Base-by-base conservation (phyloP, 2,888 invertebrate genomes). In the Sinentomon sp. region DNA sequence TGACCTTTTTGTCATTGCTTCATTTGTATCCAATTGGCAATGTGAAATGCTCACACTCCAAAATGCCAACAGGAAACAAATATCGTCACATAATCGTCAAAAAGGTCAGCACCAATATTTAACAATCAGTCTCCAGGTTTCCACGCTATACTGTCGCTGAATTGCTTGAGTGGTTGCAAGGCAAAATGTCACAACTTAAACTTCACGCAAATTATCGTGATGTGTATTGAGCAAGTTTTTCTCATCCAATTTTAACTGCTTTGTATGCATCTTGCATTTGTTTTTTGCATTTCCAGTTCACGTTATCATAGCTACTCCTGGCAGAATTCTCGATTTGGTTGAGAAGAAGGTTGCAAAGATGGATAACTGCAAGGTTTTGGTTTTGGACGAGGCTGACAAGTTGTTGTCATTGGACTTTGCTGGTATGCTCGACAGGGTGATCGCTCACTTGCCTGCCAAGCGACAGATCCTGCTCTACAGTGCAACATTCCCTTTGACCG, bases 311-410 rank as follows among this genome's bases (percentile, higher is more conserved):
- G 97, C 94, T 41, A 99, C 97, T 42, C 97, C 97, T 41, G 97
- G 97, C 47, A 74, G 97, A 56, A 94, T 99, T 60, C 68, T 94
- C 53, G 97, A 97, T 68, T 69, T 97, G 57, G 89, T 97, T 82
- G 94, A 97, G 60, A 94, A 97, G 58, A 73, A 77, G 35, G 64
- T 74, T 37, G 85, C 87, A 36, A 75, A 83, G 55, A 82, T 92
- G 72, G 75, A 80, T 46, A 70, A 83, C 50, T 99, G 97, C 66
- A 73, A 74, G 57, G 87, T 85, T 60, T 64, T 97, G 49, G 89
- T 97, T 46, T 65, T 97, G 49, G 97, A 97, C 61, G 97, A 97
- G 58, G 97, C 94, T 43, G 94, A 97, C 57, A 97, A 97, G 60
- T 67, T 97, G 48, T 66, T 97, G 45, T 94, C 92, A 42, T 87